Evolutionary conservation across 2,888 invertebrate genomes (phyloP).

Genomic region (Galerucella calmariensis): DNA sequence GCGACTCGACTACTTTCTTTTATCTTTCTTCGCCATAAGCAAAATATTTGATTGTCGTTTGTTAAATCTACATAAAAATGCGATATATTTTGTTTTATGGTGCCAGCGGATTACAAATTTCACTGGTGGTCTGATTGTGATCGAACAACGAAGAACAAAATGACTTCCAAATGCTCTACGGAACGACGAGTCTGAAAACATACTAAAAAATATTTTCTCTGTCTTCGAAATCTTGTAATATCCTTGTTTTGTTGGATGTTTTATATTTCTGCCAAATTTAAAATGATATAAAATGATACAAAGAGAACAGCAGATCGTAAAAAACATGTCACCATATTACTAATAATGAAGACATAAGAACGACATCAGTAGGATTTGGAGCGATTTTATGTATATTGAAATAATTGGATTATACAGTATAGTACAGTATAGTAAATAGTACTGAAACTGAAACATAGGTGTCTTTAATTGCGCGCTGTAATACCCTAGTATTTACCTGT

Average conservation of each 20-base stretch:
- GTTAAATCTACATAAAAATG: constrained; percentile 39
- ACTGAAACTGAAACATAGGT: too few species aligned
- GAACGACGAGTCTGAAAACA: constrained; percentile 7
- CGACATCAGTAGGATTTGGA: neutral
- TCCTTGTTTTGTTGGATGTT: neutral
- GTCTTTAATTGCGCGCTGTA: too few species aligned
- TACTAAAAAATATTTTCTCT: constrained; percentile 2
- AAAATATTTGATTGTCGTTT: constrained; percentile 40
- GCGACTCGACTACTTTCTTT: constrained; percentile 33
- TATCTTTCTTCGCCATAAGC: constrained; percentile 37
- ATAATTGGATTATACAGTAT: neutral
- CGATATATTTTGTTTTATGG: constrained; percentile 39
- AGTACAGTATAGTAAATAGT: too few species aligned
- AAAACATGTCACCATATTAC: neutral
- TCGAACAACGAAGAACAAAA: constrained; percentile 35
- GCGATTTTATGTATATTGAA: neutral
- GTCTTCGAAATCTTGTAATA: neutral
- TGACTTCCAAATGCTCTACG: constrained; percentile 28
- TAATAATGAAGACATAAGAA: neutral
- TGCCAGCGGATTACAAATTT: constrained; percentile 38
- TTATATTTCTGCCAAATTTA: neutral
- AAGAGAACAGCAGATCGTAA: neutral
- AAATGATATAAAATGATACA: neutral
- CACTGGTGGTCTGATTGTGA: constrained; percentile 34
- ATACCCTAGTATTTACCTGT: too few species aligned